Percentiles rank a stretch among this genome's conserved stretches.
These are phyloP conservation scores for Rhea pennata DNA, from an alignment of 2,113 vertebrate species.

Conservation along the genomic window DNA sequence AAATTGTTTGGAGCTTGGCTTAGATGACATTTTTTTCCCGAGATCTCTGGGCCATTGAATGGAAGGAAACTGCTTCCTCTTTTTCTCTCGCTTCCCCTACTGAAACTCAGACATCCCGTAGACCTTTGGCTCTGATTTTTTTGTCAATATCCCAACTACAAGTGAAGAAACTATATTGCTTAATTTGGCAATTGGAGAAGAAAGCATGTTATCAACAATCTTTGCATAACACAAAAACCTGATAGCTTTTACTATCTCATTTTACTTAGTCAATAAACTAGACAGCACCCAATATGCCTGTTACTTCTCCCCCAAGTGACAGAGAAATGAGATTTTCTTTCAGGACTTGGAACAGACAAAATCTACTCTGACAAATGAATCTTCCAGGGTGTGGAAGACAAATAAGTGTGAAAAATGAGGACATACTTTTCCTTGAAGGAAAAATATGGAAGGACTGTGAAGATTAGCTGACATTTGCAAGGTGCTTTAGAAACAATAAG, in stretches of 20 bases:
- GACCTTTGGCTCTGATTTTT: neutral
- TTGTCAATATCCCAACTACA: neutral
- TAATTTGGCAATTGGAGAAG: neutral
- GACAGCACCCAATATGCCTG: neutral
- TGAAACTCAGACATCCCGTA: conserved; percentile 13
- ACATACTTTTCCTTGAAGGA: neutral
- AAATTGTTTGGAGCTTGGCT: conserved; percentile 34
- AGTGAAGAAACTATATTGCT: neutral
- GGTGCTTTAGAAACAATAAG: neutral
- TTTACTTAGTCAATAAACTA: neutral
- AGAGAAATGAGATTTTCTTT: neutral
- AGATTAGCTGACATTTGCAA: neutral
- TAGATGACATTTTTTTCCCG: conserved; percentile 41
- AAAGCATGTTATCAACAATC: neutral
- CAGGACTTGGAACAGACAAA: neutral
- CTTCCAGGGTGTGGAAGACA: neutral
- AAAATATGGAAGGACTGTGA: neutral
- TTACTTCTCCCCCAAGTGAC: neutral
- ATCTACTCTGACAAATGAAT: neutral
- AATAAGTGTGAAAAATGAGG: neutral
- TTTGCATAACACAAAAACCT: neutral
- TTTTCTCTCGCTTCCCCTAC: conserved; percentile 2
- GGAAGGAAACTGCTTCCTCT: conserved; percentile 15
- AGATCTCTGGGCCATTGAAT: neutral
- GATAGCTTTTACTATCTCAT: neutral